Evolutionary conservation across 2,888 invertebrate genomes (phyloP), one percentile per base, ranked within the genome.

Genomic region (Eupeodes luniger): DNA sequence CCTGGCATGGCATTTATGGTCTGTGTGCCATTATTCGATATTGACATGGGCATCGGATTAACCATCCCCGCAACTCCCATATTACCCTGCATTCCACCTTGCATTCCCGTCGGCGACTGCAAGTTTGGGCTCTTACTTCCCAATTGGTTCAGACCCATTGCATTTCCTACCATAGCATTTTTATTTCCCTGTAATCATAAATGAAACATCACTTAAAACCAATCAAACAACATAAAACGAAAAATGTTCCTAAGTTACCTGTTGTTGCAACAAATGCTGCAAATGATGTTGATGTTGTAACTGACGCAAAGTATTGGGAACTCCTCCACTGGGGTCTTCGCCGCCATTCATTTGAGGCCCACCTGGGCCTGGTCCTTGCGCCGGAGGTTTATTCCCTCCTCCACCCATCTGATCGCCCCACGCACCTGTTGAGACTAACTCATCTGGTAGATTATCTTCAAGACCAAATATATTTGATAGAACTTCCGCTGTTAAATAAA

Each of bases 401-500:
- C 91, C 91, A 72, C 89, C 91, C 14, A 89, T 93, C 90, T 95
- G 95, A 92, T 96, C 96, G 51, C 96, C 96, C 97, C 97, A 97
- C 88, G 91, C 92, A 91, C 96, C 95, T 81, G 96, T 95, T 77
- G 95, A 95, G 94, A 98, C 96, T 90, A 98, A 95, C 94, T 98
- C 98, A 94, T 98, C 98, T 64, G 98, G 98, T 91, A 98, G 95
- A 94, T 98, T 97, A 94, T 98, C 97, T 94, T 98, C 98, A 94
- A 98, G 95, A 94, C 97, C 97, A 93, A 97, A 96, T 95, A 97
- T 97, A 94, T 96, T 97, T 90, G 97, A 96, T 93, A 96, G 96
- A 93, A 96, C 96, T 95, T 97, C 97, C 96, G 77, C 81, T 87
- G 87, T 64, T 78, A 51, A 66, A 64, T 2, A 6, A 47, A 64